Conservation (phyloP, 2,888 invertebrate genomes). For the Calliopum simillimum region DNA sequence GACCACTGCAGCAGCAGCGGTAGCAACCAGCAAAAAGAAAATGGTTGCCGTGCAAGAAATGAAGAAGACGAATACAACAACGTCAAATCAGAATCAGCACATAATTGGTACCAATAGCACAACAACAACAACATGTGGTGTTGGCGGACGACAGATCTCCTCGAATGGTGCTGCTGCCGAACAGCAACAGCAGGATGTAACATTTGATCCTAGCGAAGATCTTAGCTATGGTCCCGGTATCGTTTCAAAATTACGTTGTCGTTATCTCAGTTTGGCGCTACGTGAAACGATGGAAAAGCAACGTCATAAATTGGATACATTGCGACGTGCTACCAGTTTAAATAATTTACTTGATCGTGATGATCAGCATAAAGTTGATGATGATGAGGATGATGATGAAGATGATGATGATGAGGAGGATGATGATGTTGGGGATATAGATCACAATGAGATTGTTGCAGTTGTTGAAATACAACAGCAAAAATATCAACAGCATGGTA, state of each 20-base stretch:
- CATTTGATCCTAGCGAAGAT: slow-evolving; percentile 77
- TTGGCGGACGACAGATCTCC: slow-evolving; percentile 27
- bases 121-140: slow-evolving; percentile 38
- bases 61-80: slow-evolving; percentile 61
- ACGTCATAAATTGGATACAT: slow-evolving; percentile 75
- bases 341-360: slow-evolving; percentile 86
- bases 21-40: slow-evolving; percentile 61
- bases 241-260: slow-evolving; percentile 86
- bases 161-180: no score
- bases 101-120: slow-evolving; percentile 43
- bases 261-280: slow-evolving; percentile 86
- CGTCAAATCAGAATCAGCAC: slow-evolving; percentile 40
- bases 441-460: slow-evolving; percentile 16
- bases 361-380: slow-evolving; percentile 50
- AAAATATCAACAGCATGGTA: slow-evolving; percentile 37
- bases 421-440: slow-evolving; percentile 29
- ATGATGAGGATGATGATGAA: slow-evolving; percentile 59
- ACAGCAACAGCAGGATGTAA: slow-evolving; percentile 34
- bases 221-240: slow-evolving; percentile 92
- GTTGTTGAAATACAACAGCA: slow-evolving; percentile 27
- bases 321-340: slow-evolving; percentile 85
- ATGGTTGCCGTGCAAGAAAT: slow-evolving; percentile 70
- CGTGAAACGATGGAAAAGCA: slow-evolving; percentile 77
- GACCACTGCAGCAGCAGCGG: slow-evolving; percentile 39
- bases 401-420: slow-evolving; percentile 45